phyloP scores from a whole-genome alignment of 2,797 vertebrate species.

The Onychomys arenicola region DNA sequence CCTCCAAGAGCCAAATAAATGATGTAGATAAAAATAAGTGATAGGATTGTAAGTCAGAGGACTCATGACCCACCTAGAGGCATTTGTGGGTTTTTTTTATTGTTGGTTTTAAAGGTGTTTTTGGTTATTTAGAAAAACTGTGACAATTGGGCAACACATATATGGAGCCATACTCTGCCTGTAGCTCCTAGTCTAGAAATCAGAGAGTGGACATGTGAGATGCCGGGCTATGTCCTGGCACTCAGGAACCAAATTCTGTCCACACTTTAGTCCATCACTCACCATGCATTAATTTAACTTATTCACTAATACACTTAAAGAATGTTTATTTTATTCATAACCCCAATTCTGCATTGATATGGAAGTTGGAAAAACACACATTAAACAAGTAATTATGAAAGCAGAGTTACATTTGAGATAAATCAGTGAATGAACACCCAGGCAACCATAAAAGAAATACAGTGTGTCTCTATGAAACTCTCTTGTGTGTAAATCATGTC shows the following conservation, averaged over 20 bases:
- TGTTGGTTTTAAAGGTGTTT: neutral
- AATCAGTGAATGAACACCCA: neutral
- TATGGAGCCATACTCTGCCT: neutral
- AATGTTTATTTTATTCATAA: neutral
- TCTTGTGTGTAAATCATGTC: neutral
- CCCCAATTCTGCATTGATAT: neutral
- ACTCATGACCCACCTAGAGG: neutral
- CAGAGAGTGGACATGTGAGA: neutral
- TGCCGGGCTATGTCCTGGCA: neutral
- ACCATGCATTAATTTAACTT: neutral
- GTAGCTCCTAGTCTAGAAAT: neutral
- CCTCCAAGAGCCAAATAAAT: neutral
- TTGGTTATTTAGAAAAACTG: neutral
- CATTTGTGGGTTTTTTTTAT: neutral
- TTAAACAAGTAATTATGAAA: neutral
- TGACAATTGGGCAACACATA: neutral
- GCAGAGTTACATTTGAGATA: conserved; percentile 2
- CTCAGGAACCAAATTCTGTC: neutral
- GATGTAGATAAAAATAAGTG: neutral
- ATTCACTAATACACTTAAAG: neutral
- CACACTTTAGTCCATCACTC: neutral
- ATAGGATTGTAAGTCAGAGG: neutral
- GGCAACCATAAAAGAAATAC: neutral
- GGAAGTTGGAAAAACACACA: neutral
- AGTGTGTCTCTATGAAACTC: conserved; percentile 2